A percentile compares a stretch with the other conserved stretches of the same genome.
Conservation (phyloP, 2,888 invertebrate species). For the Idaea biselata region DNA sequence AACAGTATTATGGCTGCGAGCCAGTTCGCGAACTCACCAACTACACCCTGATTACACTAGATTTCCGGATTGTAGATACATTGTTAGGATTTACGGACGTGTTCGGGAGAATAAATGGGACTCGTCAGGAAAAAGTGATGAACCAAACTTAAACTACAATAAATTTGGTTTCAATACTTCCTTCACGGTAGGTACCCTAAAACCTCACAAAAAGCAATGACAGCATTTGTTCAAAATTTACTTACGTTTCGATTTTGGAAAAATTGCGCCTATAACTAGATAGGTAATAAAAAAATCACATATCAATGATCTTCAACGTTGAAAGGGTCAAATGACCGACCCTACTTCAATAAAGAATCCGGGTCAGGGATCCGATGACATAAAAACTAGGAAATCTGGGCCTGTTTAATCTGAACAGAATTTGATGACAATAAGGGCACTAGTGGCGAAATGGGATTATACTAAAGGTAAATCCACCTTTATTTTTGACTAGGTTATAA, state of each 20-base stretch:
- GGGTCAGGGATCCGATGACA: background rate
- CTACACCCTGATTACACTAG: constrained; percentile 1
- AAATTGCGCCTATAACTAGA: too few species aligned
- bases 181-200: too few species aligned
- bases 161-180: too few species aligned
- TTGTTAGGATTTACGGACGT: background rate
- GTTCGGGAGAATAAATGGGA: background rate
- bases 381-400: background rate
- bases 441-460: too few species aligned
- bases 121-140: background rate
- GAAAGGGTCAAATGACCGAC: background rate
- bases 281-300: background rate
- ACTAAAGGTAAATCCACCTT: too few species aligned
- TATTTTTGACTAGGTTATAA: too few species aligned
- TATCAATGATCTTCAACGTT: background rate
- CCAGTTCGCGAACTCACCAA: constrained; percentile 17
- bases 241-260: too few species aligned
- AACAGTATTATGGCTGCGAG: constrained; percentile 51
- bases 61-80: background rate
- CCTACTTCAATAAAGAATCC: background rate
- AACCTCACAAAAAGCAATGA: too few species aligned
- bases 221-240: too few species aligned
- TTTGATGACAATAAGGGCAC: background rate
- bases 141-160: background rate
- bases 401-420: background rate